Conservation (phyloP, 2,113 vertebrate species). For the Strigops habroptila region DNA sequence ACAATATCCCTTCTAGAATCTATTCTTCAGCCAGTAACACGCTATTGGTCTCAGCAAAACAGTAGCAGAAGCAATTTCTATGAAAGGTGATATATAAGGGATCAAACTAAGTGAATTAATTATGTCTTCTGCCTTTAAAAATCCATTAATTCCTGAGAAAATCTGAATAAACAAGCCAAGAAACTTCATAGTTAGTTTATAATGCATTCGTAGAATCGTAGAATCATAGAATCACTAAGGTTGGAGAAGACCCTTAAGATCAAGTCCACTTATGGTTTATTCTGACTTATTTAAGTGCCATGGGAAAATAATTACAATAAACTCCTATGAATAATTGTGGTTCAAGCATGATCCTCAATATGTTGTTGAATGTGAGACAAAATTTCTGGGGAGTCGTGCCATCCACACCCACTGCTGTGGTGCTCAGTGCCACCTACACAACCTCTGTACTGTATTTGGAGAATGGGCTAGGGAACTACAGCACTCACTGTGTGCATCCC, state of each 20-base stretch:
- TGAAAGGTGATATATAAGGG: background rate
- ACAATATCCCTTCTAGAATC: background rate
- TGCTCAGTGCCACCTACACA: background rate
- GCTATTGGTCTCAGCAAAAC: background rate
- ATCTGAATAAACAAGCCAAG: background rate
- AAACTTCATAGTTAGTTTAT: background rate
- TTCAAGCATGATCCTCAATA: background rate
- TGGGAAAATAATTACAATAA: background rate
- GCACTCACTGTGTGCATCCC: background rate
- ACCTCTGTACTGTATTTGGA: background rate
- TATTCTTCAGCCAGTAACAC: background rate
- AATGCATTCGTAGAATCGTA: background rate
- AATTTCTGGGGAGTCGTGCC: background rate
- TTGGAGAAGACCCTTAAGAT: background rate
- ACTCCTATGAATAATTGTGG: background rate
- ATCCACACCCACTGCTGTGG: background rate
- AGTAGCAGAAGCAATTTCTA: background rate
- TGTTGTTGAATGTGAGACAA: rapidly evolving
- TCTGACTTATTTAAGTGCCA: background rate
- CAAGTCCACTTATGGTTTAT: background rate
- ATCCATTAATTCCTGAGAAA: background rate
- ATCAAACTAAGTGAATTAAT: background rate
- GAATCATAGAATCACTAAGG: background rate
- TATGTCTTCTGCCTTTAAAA: background rate
- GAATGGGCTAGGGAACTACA: background rate